phyloP scores from a whole-genome alignment of 2,797 vertebrate species.

The Australoheros facetus region DNA sequence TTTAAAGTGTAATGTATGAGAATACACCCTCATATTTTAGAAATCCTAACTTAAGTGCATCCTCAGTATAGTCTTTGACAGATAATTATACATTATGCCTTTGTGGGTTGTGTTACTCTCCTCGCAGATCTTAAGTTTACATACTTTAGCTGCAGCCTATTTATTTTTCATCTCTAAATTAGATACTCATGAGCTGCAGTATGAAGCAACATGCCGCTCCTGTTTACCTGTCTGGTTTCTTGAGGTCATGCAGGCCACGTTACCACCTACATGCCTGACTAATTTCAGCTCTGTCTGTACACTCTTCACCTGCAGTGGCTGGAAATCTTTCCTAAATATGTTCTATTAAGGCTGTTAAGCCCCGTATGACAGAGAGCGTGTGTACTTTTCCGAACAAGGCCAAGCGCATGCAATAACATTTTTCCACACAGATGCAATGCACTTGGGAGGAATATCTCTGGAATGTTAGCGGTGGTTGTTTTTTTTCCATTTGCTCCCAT shows the following conservation, averaged over 20 bases:
- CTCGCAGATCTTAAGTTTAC: conserved; percentile 19
- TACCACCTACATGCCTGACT: conserved; percentile 61
- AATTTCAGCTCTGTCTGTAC: conserved; percentile 56
- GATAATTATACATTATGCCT: conserved; percentile 16
- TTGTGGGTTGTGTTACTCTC: conserved; percentile 31
- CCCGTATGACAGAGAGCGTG: conserved; percentile 64
- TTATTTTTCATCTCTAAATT: conserved; percentile 69
- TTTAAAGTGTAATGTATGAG: conserved; percentile 24
- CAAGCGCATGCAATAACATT: conserved; percentile 69
- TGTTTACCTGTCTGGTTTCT: conserved; percentile 75
- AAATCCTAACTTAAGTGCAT: background rate
- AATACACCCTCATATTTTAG: background rate
- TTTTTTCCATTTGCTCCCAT: conserved; percentile 75
- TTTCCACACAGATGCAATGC: conserved; percentile 75
- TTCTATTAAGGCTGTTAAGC: conserved; percentile 60
- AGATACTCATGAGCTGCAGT: conserved; percentile 51
- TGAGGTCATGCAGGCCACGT: conserved; percentile 64
- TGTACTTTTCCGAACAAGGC: conserved; percentile 71
- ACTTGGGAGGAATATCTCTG: conserved; percentile 76
- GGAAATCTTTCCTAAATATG: conserved; percentile 67
- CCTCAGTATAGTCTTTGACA: conserved; percentile 4
- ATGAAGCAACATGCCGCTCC: conserved; percentile 66
- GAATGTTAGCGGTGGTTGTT: conserved; percentile 73
- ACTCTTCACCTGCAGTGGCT: conserved; percentile 52
- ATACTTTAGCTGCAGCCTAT: conserved; percentile 33